Evolutionary conservation across 2,888 invertebrate genomes (phyloP).

Genomic region (Drosophila picticornis): DNA sequence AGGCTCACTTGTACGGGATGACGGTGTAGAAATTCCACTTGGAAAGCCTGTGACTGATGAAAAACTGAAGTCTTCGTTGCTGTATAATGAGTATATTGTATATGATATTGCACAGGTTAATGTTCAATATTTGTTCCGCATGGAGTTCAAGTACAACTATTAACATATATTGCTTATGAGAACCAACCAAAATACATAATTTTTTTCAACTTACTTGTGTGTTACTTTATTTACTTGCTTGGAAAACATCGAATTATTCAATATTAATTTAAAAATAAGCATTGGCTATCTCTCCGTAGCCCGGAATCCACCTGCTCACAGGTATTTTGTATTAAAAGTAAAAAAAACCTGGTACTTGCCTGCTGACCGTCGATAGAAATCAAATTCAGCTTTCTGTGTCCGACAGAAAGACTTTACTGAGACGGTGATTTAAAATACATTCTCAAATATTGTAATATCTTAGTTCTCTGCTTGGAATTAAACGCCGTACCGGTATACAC

Average conservation of each 20-base stretch:
- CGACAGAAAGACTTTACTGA: background rate
- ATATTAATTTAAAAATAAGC: background rate
- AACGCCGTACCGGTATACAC: background rate
- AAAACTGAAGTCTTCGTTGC: conserved; percentile 86
- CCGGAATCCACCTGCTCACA: background rate
- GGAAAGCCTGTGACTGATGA: conserved; percentile 88
- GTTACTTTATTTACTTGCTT: background rate
- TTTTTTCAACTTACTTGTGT: background rate
- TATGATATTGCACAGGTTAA: conserved; percentile 98
- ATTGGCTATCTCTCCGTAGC: background rate
- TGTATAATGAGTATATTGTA: conserved; percentile 98
- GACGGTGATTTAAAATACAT: background rate
- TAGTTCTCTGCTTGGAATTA: background rate
- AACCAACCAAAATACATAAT: background rate
- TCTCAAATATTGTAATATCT: background rate
- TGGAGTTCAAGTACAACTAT: conserved; percentile 93
- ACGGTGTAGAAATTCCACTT: conserved; percentile 92
- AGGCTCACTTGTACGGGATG: conserved; percentile 86
- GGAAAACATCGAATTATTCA: background rate
- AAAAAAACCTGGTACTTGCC: background rate
- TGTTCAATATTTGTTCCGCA: conserved; percentile 93
- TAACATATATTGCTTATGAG: conserved; percentile 38
- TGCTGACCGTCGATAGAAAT: background rate
- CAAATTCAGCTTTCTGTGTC: background rate
- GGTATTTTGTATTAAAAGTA: background rate